These are phyloP conservation scores for Branchellion lobata DNA, from an alignment of 2,888 invertebrate genomes.

Conservation along the genomic window DNA sequence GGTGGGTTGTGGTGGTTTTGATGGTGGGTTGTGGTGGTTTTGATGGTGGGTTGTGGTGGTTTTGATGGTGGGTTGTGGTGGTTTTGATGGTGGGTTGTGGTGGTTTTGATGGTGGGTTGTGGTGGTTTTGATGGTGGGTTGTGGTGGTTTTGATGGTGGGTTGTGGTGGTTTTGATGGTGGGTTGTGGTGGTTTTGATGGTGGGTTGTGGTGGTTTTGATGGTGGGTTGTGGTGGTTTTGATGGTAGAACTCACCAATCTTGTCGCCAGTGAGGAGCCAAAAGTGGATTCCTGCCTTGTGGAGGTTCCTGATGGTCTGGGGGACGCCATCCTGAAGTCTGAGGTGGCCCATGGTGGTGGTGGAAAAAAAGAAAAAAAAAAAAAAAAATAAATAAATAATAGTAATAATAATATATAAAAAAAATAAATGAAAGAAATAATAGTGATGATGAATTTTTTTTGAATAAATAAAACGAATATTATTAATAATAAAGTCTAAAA, in stretches of 20 bases:
- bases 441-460: no score
- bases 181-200: neutral
- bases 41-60: neutral
- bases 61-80: neutral
- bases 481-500: no score
- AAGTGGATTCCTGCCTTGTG: constrained; percentile 93
- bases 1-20: neutral
- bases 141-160: neutral
- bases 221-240: neutral
- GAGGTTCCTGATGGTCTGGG: constrained; percentile 88
- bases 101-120: neutral
- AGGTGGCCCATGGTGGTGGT: constrained; percentile 99
- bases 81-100: neutral
- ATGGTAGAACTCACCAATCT: constrained; percentile 75
- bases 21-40: neutral
- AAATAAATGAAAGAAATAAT: no score
- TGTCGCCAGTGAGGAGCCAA: constrained; percentile 98
- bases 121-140: neutral
- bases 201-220: neutral
- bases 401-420: no score
- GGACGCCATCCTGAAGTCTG: constrained; percentile 95
- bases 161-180: neutral
- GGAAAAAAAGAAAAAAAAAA: no score
- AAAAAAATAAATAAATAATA: no score
- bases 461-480: no score